Evolutionary conservation across 2,888 invertebrate species (phyloP).

Genomic region (Cryptocheilus praepositus): DNA sequence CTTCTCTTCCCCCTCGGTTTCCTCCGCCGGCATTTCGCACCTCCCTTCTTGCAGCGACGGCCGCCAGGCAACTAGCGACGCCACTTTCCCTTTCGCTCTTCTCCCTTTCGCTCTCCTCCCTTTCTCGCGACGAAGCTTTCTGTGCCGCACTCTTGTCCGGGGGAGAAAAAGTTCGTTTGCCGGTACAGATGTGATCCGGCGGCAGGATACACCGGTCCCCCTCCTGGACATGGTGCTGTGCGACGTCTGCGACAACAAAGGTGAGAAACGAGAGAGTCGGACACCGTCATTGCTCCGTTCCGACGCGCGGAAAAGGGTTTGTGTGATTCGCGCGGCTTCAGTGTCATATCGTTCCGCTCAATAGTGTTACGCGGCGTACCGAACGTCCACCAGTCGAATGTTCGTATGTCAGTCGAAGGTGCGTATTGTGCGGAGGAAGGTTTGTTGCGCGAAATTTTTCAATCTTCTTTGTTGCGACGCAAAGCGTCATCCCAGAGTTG

Average conservation of each 20-base stretch:
- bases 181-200: constrained; percentile 51
- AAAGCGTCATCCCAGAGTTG: too few relatives aligned
- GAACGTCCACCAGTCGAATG: too few relatives aligned
- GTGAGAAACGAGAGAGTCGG: constrained; percentile 32
- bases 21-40: not conserved
- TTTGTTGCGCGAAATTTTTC: too few relatives aligned
- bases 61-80: too few relatives aligned
- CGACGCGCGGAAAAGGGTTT: constrained; percentile 4
- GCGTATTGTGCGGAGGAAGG: too few relatives aligned
- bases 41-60: not conserved
- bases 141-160: constrained; percentile 1
- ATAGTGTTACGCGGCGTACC: too few relatives aligned
- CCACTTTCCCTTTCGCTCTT: not conserved
- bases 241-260: constrained; percentile 69
- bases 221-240: constrained; percentile 66
- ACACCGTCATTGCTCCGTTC: not conserved
- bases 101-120: not conserved
- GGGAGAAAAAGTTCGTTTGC: constrained; percentile 33
- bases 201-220: constrained; percentile 41
- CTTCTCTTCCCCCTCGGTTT: too few relatives aligned
- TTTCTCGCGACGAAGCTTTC: not conserved
- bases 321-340: not conserved
- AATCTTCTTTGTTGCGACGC: too few relatives aligned
- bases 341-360: too few relatives aligned
- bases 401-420: too few relatives aligned